Evolutionary conservation across 1,140 invertebrate species (phyloP).

Genomic region (Lordiphosa collinella): DNA sequence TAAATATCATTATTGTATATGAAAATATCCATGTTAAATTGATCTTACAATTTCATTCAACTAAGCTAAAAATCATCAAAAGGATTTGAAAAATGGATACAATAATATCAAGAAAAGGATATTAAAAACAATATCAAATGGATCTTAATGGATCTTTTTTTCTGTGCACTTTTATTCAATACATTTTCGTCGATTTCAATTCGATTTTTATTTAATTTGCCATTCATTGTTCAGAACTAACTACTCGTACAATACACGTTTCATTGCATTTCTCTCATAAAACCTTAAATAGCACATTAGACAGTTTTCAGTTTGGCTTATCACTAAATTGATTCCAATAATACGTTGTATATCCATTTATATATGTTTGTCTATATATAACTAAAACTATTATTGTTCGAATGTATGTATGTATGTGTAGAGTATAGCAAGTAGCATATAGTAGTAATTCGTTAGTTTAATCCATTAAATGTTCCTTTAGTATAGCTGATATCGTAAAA

Average conservation of each 20-base stretch:
- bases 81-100: too few relatives aligned
- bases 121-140: neutral
- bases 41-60: too few relatives aligned
- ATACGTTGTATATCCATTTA: conserved; percentile 4
- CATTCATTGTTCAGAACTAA: conserved; percentile 44
- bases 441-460: conserved; percentile 28
- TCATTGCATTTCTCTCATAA: conserved; percentile 53
- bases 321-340: conserved; percentile 26
- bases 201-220: conserved; percentile 16
- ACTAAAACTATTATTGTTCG: conserved; percentile 73
- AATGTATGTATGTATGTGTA: conserved; percentile 43
- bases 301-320: conserved; percentile 35
- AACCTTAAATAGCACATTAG: conserved; percentile 52
- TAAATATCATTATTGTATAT: too few relatives aligned
- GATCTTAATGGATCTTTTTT: conserved; percentile 4
- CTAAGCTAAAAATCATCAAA: too few relatives aligned
- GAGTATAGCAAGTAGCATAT: conserved; percentile 20
- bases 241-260: conserved; percentile 39
- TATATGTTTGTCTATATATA: conserved; percentile 11
- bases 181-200: conserved; percentile 21
- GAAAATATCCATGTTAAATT: too few relatives aligned
- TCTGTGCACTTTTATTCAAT: conserved; percentile 47
- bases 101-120: too few relatives aligned
- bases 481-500: conserved; percentile 29
- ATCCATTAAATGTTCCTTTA: conserved; percentile 47